Conservation (phyloP, 2,888 invertebrate species). For the Polydrusus tereticollis region DNA sequence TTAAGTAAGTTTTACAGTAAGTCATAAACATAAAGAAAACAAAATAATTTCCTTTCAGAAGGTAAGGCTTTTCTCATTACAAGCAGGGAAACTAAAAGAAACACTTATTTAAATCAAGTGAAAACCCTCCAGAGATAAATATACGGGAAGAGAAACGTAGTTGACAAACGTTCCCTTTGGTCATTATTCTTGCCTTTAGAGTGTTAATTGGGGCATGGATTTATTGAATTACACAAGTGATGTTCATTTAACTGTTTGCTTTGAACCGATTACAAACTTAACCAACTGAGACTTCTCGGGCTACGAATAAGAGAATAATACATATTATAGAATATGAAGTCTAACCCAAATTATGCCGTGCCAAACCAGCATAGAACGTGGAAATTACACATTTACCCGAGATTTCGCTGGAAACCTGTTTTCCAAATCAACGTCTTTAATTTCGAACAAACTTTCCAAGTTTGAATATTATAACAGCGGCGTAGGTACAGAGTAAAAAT, state of each 20-base stretch:
- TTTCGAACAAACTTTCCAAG: neutral
- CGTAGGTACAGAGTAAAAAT: too few relatives aligned
- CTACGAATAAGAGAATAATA: neutral
- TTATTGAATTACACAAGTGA: conserved; percentile 37
- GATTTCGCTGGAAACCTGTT: neutral
- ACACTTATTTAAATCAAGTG: too few relatives aligned
- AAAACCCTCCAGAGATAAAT: neutral
- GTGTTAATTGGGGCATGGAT: conserved; percentile 14
- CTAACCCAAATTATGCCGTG: neutral
- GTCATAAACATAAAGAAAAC: too few relatives aligned
- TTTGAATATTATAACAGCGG: neutral
- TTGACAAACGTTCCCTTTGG: conserved; percentile 21
- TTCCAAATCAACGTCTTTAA: neutral
- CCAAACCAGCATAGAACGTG: neutral
- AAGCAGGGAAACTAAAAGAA: too few relatives aligned
- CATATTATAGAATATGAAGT: neutral
- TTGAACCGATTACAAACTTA: conserved; percentile 36
- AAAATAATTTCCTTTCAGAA: too few relatives aligned
- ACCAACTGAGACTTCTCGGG: neutral
- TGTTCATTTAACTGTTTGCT: conserved; percentile 41
- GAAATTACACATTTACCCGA: neutral
- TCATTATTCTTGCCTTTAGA: conserved; percentile 23
- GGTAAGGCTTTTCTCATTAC: too few relatives aligned
- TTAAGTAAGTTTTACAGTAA: too few relatives aligned
- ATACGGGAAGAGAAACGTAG: neutral